These are phyloP conservation scores for Muscidifurax raptorellus DNA, from an alignment of 1,140 invertebrate genomes.

Conservation along the genomic window DNA sequence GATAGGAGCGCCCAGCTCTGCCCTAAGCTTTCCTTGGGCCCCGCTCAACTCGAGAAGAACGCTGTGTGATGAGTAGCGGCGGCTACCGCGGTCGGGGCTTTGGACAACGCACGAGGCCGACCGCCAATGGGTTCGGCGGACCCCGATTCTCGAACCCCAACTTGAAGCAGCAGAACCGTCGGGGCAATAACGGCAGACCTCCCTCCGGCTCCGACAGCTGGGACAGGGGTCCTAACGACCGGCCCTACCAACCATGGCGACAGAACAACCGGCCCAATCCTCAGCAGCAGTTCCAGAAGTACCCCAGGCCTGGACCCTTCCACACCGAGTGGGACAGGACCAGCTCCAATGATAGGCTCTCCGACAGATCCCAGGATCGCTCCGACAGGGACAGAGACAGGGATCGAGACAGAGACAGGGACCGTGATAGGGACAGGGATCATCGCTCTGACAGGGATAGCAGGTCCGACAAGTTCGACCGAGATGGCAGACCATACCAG, in stretches of 20 bases:
- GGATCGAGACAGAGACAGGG: constrained; percentile 26
- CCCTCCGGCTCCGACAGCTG: constrained; percentile 13
- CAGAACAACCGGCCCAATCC: not conserved
- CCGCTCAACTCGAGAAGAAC: constrained; percentile 16
- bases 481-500: constrained; percentile 40
- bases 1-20: not conserved
- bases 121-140: constrained; percentile 49
- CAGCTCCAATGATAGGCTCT: constrained; percentile 32
- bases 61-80: constrained; percentile 50
- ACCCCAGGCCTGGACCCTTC: not conserved
- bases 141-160: constrained; percentile 40
- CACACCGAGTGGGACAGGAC: constrained; percentile 49
- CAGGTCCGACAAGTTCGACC: constrained; percentile 26
- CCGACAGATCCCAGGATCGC: constrained; percentile 34
- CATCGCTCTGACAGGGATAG: constrained; percentile 5
- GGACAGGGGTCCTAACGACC: constrained; percentile 2
- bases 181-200: constrained; percentile 16
- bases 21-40: constrained; percentile 22
- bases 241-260: constrained; percentile 37
- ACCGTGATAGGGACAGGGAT: constrained; percentile 37
- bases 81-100: constrained; percentile 50
- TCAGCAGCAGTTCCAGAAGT: constrained; percentile 18
- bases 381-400: constrained; percentile 23
- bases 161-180: constrained; percentile 38
- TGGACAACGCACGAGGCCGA: constrained; percentile 50